phyloP scores from a whole-genome alignment of 1,140 invertebrate genomes.

The Maniola jurtina region DNA sequence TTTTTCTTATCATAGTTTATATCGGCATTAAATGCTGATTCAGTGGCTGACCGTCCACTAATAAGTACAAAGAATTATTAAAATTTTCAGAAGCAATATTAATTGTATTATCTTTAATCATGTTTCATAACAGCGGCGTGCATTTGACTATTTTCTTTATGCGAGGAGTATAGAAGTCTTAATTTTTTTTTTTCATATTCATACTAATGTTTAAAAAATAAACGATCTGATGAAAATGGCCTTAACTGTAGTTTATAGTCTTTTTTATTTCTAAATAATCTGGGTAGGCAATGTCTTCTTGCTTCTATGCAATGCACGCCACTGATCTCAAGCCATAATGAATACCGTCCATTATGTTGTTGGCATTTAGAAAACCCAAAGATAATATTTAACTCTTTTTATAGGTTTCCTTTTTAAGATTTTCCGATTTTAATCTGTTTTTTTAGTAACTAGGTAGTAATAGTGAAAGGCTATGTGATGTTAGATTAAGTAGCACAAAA shows the following conservation, averaged over 20 bases:
- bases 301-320: background rate
- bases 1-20: constrained; percentile 17
- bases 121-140: background rate
- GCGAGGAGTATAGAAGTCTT: no score
- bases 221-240: no score
- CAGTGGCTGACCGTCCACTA: constrained; percentile 28
- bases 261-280: background rate
- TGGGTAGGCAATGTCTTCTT: background rate
- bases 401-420: constrained; percentile 45
- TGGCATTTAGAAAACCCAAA: constrained; percentile 66
- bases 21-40: constrained; percentile 18
- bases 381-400: constrained; percentile 44
- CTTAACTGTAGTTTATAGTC: background rate
- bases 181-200: no score
- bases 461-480: constrained; percentile 68
- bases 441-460: constrained; percentile 16
- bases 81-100: no score
- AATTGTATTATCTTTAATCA: background rate
- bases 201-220: no score
- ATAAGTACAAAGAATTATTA: constrained; percentile 28
- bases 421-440: constrained; percentile 24
- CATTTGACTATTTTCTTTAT: no score
- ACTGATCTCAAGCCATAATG: constrained; percentile 14
- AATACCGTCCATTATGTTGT: constrained; percentile 24
- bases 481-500: constrained; percentile 62